Conservation (phyloP, 1,140 invertebrate species). For the Hylaeus volcanicus region DNA sequence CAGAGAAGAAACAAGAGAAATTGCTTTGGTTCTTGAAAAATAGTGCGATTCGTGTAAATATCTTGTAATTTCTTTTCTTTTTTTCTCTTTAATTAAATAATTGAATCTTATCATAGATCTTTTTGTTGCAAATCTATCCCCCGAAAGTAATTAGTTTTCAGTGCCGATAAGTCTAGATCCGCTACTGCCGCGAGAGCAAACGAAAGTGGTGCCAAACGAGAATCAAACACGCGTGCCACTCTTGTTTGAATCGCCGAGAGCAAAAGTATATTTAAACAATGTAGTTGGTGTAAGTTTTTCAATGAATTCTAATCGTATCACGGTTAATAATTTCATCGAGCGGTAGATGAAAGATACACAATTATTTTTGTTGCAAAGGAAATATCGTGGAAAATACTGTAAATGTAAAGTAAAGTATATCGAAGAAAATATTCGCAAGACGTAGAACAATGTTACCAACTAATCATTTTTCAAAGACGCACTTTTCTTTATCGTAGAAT, state of each 20-base stretch:
- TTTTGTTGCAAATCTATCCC: too few species aligned
- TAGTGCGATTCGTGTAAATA: too few species aligned
- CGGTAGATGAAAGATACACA: too few species aligned
- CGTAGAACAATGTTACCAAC: neutral
- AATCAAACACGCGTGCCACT: conserved; percentile 21
- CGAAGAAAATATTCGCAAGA: neutral
- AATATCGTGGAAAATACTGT: neutral
- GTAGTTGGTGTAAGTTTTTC: neutral
- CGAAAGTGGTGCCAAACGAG: conserved; percentile 17
- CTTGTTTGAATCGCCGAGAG: neutral
- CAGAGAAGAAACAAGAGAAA: too few species aligned
- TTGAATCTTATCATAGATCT: too few species aligned
- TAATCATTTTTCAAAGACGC: neutral
- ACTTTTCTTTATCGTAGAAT: neutral
- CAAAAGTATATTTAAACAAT: neutral
- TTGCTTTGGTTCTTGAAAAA: too few species aligned
- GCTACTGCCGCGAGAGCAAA: neutral
- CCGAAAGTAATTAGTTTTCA: too few species aligned
- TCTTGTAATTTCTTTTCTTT: too few species aligned
- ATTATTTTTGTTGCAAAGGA: too few species aligned
- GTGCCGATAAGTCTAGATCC: too few species aligned
- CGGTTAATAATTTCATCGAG: too few species aligned
- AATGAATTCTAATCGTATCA: neutral
- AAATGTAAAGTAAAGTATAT: neutral
- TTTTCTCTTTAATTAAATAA: too few species aligned